phyloP scores from a whole-genome alignment of 2,113 vertebrate genomes.

The Alosa alosa region DNA sequence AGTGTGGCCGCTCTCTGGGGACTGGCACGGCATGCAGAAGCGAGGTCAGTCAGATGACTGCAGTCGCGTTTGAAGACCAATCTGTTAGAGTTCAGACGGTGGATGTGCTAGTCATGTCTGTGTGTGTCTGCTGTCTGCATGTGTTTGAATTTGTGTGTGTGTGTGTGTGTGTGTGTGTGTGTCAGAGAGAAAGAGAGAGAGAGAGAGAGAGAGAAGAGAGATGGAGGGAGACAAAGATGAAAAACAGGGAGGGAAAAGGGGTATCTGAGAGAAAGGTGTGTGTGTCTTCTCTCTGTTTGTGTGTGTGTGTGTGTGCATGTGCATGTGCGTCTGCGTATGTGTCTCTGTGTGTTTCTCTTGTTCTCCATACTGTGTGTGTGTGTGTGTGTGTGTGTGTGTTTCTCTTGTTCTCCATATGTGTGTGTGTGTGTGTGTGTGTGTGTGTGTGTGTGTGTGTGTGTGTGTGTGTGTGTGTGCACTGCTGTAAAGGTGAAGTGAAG shows the following conservation, averaged over 20 bases:
- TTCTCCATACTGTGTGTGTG: background rate
- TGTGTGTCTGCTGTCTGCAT: background rate
- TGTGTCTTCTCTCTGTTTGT: background rate
- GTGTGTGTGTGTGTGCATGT: slow-evolving; percentile 7
- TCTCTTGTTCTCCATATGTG: background rate
- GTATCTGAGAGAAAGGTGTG: background rate
- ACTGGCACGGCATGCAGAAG: background rate
- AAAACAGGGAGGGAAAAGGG: too few relatives aligned
- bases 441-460: background rate
- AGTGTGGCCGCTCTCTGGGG: background rate
- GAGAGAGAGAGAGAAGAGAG: background rate
- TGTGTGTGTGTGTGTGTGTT: background rate
- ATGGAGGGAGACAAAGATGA: too few relatives aligned
- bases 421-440: background rate
- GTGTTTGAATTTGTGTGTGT: background rate
- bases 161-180: background rate
- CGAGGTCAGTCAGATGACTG: background rate
- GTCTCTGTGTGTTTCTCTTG: background rate
- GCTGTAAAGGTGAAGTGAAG: slow-evolving; percentile 50
- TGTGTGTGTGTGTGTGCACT: background rate
- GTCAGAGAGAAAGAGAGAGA: background rate
- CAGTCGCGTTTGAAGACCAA: background rate
- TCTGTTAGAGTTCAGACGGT: background rate
- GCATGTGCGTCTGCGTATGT: background rate
- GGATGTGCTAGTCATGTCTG: background rate